Evolutionary conservation across 2,888 invertebrate genomes (phyloP).

Genomic region (Megaustenia siamemsis): DNA sequence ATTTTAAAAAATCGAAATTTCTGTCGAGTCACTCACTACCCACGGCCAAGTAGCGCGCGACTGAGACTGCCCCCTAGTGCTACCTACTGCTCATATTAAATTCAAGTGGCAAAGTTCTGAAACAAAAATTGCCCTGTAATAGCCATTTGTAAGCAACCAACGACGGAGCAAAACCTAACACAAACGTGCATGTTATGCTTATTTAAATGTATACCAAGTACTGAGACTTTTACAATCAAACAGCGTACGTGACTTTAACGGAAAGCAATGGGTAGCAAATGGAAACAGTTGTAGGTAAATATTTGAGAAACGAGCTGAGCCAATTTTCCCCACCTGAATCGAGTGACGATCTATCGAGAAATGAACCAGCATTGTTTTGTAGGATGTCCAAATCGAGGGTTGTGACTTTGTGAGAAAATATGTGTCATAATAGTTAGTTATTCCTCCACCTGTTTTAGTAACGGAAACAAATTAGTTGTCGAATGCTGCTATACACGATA

Average conservation of each 20-base stretch:
- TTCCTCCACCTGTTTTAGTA: not conserved
- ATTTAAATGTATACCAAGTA: not conserved
- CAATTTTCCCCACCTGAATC: not conserved
- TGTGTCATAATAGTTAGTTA: not conserved
- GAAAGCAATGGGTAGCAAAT: not conserved
- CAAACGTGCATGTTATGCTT: not conserved
- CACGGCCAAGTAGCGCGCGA: no score
- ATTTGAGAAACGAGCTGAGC: not conserved
- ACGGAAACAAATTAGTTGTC: not conserved
- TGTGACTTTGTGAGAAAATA: slow-evolving; percentile 8
- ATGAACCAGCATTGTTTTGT: not conserved
- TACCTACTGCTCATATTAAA: no score
- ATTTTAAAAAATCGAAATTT: no score
- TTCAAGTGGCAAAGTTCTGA: not conserved
- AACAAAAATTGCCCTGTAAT: not conserved
- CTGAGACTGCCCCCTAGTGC: no score
- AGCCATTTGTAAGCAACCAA: not conserved
- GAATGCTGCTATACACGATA: not conserved
- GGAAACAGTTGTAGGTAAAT: slow-evolving; percentile 4
- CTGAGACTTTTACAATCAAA: not conserved
- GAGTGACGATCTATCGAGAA: not conserved
- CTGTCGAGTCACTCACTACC: no score
- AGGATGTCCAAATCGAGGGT: not conserved
- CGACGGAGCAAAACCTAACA: no score
- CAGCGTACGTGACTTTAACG: slow-evolving; percentile 5